Evolutionary conservation across 2,113 vertebrate genomes (phyloP).

Genomic region (Aix galericulata): DNA sequence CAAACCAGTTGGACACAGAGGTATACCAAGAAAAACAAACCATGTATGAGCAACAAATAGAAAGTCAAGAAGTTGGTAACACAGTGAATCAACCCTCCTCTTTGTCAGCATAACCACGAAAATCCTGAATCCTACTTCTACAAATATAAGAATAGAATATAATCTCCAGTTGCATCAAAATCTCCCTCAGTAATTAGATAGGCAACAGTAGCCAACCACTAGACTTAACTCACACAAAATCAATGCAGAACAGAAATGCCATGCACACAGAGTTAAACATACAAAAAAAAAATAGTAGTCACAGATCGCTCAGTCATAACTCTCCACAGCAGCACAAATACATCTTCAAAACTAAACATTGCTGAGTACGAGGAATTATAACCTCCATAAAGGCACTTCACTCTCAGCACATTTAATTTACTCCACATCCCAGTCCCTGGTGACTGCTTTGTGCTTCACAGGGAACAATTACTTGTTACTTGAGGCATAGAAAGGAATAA

Average conservation of each 20-base stretch:
- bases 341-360: not conserved
- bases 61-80: not conserved
- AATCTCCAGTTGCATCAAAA: not conserved
- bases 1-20: not conserved
- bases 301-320: not conserved
- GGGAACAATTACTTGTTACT: not conserved
- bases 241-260: not conserved
- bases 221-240: not conserved
- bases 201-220: not conserved
- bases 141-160: not conserved
- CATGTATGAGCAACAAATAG: not conserved
- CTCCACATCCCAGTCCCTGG: not conserved
- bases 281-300: not conserved
- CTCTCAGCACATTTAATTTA: not conserved
- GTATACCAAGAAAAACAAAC: not conserved
- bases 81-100: not conserved
- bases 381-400: not conserved
- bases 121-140: not conserved
- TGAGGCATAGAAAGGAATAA: not conserved
- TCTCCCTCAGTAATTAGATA: not conserved
- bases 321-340: not conserved
- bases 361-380: not conserved
- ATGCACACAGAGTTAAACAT: not conserved
- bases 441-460: not conserved
- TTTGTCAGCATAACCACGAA: not conserved